Percentiles rank a stretch among this genome's conserved stretches.
These are phyloP conservation scores for Nycticryphes semicollaris DNA, from an alignment of 2,113 vertebrate genomes.

Conservation along the genomic window DNA sequence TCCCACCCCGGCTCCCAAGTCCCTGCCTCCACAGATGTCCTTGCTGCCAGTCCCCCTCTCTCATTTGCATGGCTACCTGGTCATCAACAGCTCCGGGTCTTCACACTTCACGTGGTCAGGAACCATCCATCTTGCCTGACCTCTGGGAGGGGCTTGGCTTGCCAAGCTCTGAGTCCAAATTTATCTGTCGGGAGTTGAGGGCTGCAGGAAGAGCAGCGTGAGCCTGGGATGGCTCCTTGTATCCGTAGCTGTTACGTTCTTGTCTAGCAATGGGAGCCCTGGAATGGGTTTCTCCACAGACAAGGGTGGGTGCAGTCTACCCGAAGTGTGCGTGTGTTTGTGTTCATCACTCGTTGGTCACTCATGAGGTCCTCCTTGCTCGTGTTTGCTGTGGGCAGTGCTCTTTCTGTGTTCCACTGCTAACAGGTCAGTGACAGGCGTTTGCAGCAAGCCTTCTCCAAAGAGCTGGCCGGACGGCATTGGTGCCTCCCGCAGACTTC, in stretches of 20 bases:
- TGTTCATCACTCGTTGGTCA: background rate
- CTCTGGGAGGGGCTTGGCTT: background rate
- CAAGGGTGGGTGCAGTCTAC: background rate
- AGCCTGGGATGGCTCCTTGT: background rate
- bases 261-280: background rate
- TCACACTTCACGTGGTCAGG: background rate
- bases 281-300: background rate
- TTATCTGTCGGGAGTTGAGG: background rate
- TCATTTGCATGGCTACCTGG: background rate
- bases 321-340: background rate
- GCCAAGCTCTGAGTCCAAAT: background rate
- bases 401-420: background rate
- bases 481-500: background rate
- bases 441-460: background rate
- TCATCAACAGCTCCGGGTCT: background rate
- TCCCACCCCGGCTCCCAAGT: background rate
- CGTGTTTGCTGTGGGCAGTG: background rate
- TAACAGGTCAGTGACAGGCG: fast-evolving
- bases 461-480: fast-evolving
- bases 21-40: background rate
- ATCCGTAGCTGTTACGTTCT: background rate
- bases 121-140: background rate
- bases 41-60: background rate
- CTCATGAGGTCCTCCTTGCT: background rate
- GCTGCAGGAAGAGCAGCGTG: background rate